Evolutionary conservation across 2,888 invertebrate species (phyloP).

Genomic region (Campoplex nolae): DNA sequence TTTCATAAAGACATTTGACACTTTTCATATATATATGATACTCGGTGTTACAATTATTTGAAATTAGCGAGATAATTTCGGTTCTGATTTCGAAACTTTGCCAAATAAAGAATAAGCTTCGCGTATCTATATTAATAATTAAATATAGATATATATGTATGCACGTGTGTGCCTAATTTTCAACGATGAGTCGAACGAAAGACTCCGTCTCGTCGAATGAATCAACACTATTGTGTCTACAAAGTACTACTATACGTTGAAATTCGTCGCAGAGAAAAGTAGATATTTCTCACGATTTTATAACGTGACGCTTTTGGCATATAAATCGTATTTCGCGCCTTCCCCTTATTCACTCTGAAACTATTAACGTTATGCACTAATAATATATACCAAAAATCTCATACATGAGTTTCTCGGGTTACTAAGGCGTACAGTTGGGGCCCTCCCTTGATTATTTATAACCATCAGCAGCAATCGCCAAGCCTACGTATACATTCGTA

Average conservation of each 20-base stretch:
- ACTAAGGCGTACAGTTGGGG: slow-evolving; percentile 28
- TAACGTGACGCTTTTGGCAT: slow-evolving; percentile 40
- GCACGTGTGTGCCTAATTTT: slow-evolving; percentile 19
- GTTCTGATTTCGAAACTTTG: slow-evolving; percentile 25
- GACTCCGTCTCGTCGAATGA: slow-evolving; percentile 29
- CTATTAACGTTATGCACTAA: slow-evolving; percentile 9
- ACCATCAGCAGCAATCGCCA: slow-evolving; percentile 47
- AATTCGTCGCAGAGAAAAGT: slow-evolving; percentile 39
- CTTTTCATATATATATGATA: slow-evolving; percentile 17
- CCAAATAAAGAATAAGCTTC: slow-evolving; percentile 39
- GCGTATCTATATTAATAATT: background rate
- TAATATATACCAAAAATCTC: slow-evolving; percentile 16
- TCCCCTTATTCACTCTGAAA: slow-evolving; percentile 21
- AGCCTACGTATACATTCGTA: slow-evolving; percentile 13
- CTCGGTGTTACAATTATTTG: slow-evolving; percentile 44
- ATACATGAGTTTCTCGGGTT: slow-evolving; percentile 48
- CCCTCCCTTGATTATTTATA: slow-evolving; percentile 64
- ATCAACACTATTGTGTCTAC: slow-evolving; percentile 61
- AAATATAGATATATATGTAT: background rate
- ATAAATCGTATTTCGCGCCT: slow-evolving; percentile 16
- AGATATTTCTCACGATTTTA: slow-evolving; percentile 18
- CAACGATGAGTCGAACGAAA: slow-evolving; percentile 46
- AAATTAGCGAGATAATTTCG: slow-evolving; percentile 57
- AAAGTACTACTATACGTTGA: slow-evolving; percentile 12
- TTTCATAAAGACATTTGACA: slow-evolving; percentile 52